A percentile compares a stretch with the other conserved stretches of the same genome.
These are phyloP conservation scores for Apodemus sylvaticus DNA, from an alignment of 2,113 vertebrate species.

Conservation along the genomic window DNA sequence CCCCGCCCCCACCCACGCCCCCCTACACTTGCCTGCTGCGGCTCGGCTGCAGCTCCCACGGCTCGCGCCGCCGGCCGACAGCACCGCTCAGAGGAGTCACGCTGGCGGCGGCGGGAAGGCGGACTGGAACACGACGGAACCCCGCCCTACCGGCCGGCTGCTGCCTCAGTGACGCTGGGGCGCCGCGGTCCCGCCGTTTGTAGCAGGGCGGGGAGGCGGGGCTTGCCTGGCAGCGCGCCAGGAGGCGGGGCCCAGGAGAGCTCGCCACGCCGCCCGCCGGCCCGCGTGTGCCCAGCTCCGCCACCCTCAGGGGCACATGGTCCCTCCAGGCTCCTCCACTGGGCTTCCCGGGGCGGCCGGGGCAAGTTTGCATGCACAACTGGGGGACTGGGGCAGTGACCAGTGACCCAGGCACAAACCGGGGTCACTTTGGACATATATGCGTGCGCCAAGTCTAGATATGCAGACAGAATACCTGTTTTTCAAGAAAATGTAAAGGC, in stretches of 20 bases:
- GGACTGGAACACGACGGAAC: slow-evolving; percentile 50
- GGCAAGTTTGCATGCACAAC: slow-evolving; percentile 66
- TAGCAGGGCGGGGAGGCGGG: slow-evolving; percentile 76
- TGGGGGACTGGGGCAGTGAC: background rate
- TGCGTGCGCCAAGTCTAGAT: background rate
- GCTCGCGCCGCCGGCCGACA: slow-evolving; percentile 58
- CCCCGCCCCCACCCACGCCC: slow-evolving; percentile 23
- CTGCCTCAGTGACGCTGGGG: slow-evolving; percentile 65
- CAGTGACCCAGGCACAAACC: background rate
- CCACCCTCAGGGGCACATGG: background rate
- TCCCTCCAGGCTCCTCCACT: background rate
- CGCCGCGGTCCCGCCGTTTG: slow-evolving; percentile 78
- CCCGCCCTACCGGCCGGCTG: slow-evolving; percentile 61
- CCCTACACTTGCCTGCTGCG: slow-evolving; percentile 76
- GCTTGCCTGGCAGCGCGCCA: slow-evolving; percentile 74
- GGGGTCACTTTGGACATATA: background rate
- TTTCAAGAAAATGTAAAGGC: background rate
- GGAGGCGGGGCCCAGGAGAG: slow-evolving; percentile 76
- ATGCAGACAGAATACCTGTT: background rate
- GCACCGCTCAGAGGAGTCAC: slow-evolving; percentile 33
- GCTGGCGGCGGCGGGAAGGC: slow-evolving; percentile 57
- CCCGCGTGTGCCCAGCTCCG: slow-evolving; percentile 40
- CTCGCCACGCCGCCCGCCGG: slow-evolving; percentile 45
- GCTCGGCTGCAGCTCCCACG: slow-evolving; percentile 60
- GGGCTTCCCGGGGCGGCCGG: background rate